A percentile compares a stretch with the other conserved stretches of the same genome.
Conservation (phyloP, 2,797 vertebrate species). For the Coilia nasus region DNA sequence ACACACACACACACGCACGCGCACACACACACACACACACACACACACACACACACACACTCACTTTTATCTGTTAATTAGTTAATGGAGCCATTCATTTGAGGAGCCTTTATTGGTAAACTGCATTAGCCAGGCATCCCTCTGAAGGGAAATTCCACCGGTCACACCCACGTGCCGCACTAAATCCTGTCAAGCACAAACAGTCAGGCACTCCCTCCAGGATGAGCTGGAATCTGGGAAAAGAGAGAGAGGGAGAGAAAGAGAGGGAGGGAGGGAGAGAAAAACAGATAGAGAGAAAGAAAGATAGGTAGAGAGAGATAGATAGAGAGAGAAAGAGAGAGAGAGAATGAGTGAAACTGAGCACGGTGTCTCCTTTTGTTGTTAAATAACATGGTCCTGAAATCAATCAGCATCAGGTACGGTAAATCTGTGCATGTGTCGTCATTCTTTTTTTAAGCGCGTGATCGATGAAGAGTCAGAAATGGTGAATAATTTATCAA, state of each 20-base stretch:
- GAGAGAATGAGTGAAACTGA: not conserved
- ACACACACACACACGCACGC: no score
- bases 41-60: not conserved
- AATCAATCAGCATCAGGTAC: not conserved
- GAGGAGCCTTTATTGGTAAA: not conserved
- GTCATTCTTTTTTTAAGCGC: conserved; percentile 12
- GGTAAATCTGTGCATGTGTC: conserved; percentile 1
- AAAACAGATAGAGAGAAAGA: not conserved
- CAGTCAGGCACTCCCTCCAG: not conserved
- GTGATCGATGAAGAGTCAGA: conserved; percentile 9
- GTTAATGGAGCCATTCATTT: conserved; percentile 16
- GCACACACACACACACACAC: no score
- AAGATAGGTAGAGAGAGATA: not conserved
- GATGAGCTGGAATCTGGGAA: not conserved
- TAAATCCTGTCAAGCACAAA: conserved; percentile 16
- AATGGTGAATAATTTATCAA: conserved; percentile 21
- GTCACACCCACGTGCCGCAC: not conserved
- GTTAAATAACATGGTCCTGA: conserved; percentile 7
- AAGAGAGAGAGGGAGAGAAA: not conserved
- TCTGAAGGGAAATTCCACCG: not conserved
- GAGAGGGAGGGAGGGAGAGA: not conserved
- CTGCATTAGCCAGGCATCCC: not conserved
- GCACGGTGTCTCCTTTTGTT: not conserved
- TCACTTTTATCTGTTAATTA: conserved; percentile 15
- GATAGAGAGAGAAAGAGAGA: not conserved